A percentile compares a stretch with the other conserved stretches of the same genome.
These are phyloP conservation scores for Drosophila mojavensis DNA, from an alignment of 1,140 invertebrate species.

Conservation along the genomic window DNA sequence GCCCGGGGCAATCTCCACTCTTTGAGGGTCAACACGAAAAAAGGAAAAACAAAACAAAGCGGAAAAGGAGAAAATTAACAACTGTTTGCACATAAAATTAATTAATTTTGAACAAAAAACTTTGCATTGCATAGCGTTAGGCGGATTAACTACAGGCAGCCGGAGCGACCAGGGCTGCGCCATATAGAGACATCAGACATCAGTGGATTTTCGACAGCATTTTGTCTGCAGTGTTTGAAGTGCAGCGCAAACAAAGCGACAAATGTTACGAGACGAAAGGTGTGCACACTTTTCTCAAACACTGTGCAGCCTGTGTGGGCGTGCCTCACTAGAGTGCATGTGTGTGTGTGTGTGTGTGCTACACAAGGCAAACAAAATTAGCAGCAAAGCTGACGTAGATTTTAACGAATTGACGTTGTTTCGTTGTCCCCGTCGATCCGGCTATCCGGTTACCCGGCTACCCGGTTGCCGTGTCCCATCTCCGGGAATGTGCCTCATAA, in stretches of 20 bases:
- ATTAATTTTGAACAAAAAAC: constrained; percentile 68
- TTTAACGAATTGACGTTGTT: constrained; percentile 74
- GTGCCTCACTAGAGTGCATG: background rate
- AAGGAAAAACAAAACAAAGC: background rate
- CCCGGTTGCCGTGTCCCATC: constrained; percentile 10
- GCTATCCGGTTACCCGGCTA: constrained; percentile 20
- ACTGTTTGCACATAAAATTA: constrained; percentile 76
- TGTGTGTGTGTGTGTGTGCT: constrained; percentile 28
- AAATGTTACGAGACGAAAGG: constrained; percentile 38
- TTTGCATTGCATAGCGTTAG: constrained; percentile 69
- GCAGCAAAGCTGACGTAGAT: constrained; percentile 73
- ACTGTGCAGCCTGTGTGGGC: constrained; percentile 37
- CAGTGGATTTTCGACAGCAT: constrained; percentile 65
- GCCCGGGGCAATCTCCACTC: constrained; percentile 5
- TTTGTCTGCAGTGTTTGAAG: constrained; percentile 77
- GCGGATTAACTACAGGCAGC: constrained; percentile 59
- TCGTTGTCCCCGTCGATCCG: constrained; percentile 13
- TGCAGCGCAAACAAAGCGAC: constrained; percentile 65
- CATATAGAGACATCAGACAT: constrained; percentile 67
- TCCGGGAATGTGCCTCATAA: background rate
- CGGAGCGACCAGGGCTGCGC: background rate
- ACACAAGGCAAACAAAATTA: constrained; percentile 72
- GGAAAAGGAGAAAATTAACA: constrained; percentile 44
- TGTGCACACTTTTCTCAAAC: constrained; percentile 63
- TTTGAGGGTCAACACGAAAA: constrained; percentile 15